Conservation (phyloP, 2,797 vertebrate species). For the Premnoplex brunnescens region DNA sequence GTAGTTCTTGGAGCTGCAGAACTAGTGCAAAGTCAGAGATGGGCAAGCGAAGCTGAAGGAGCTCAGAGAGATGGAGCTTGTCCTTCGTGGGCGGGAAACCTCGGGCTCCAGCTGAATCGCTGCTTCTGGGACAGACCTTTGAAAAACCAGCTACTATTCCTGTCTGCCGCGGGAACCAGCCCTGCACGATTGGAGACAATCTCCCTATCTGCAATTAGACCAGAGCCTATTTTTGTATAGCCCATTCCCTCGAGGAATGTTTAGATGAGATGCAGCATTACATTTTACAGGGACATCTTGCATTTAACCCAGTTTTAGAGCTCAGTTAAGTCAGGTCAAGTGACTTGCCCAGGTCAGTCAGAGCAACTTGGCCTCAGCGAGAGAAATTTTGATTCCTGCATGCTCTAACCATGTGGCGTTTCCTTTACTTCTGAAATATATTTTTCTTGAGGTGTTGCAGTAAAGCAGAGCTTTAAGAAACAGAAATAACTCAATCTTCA, state of each 20-base stretch:
- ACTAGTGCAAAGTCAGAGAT: neutral
- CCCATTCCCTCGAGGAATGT: constrained; percentile 32
- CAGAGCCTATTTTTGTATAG: constrained; percentile 34
- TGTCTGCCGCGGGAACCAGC: neutral
- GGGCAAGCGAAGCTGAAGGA: neutral
- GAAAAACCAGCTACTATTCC: neutral
- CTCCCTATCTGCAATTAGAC: constrained; percentile 54
- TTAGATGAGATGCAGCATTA: constrained; percentile 54
- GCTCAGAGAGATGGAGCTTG: neutral
- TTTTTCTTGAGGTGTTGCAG: neutral
- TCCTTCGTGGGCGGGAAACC: neutral
- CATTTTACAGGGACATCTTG: constrained; percentile 5
- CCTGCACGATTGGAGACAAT: neutral
- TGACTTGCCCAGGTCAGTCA: neutral
- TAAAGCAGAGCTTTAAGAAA: neutral
- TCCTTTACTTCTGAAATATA: neutral
- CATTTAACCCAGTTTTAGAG: constrained; percentile 45
- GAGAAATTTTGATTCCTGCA: neutral
- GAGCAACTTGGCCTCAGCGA: neutral
- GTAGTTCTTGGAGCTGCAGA: neutral
- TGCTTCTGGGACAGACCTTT: constrained; percentile 44
- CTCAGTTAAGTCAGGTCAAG: neutral
- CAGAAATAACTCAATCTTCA: neutral
- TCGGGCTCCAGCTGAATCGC: neutral
- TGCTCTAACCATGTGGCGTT: neutral